Evolutionary conservation across 2,113 vertebrate species (phyloP).

Genomic region (Forbesichthys agassizii): DNA sequence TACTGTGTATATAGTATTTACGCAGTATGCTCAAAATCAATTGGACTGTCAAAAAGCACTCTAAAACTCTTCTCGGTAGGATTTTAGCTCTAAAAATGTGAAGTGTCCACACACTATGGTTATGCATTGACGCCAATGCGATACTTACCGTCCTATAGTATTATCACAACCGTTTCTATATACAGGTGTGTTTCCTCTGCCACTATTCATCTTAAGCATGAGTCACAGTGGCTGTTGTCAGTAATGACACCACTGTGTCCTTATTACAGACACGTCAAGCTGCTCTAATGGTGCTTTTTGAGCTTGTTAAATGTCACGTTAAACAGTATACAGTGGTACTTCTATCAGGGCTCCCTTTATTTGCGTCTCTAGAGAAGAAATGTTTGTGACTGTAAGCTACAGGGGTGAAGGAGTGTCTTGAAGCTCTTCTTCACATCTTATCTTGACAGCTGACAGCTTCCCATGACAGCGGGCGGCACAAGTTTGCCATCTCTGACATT

Average conservation of each 20-base stretch:
- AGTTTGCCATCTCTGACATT: no score
- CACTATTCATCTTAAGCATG: slow-evolving; percentile 24
- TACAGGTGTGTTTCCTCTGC: slow-evolving; percentile 14
- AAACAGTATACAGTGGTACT: slow-evolving; percentile 6
- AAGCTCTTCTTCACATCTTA: no score
- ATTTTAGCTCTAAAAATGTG: neutral
- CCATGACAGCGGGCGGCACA: no score
- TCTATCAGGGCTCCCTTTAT: neutral
- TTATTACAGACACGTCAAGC: slow-evolving; percentile 14
- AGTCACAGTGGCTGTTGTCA: slow-evolving; percentile 11
- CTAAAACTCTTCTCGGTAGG: neutral
- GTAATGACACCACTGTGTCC: slow-evolving; percentile 16
- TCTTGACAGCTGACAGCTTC: no score
- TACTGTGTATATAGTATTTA: no score
- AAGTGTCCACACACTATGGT: neutral
- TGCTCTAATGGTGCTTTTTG: neutral
- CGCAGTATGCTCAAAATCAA: no score
- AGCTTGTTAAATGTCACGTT: slow-evolving; percentile 13
- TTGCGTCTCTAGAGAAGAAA: neutral
- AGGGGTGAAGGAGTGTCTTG: neutral
- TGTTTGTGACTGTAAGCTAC: neutral
- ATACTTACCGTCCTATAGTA: neutral
- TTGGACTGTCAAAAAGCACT: neutral
- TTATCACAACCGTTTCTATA: slow-evolving; percentile 1
- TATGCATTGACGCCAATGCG: neutral